A percentile compares a stretch with the other conserved stretches of the same genome.
phyloP scores from a whole-genome alignment of 2,888 invertebrate genomes.

The Rhagonycha lutea region DNA sequence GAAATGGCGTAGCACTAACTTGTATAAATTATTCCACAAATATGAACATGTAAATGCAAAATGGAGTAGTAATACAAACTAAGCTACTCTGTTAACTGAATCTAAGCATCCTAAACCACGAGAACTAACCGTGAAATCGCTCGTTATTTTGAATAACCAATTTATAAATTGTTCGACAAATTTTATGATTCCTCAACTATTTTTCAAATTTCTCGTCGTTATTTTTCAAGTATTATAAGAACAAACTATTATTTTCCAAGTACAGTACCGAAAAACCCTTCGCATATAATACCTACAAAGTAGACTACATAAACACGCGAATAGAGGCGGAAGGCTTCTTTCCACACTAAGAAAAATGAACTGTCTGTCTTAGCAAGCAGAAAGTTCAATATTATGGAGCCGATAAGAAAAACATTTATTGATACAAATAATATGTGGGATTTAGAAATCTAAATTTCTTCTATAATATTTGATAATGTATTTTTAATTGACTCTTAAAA shows the following conservation, averaged over 20 bases:
- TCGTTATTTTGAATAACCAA: conserved; percentile 10
- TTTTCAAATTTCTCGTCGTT: background rate
- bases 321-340: background rate
- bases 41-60: conserved; percentile 22
- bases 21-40: conserved; percentile 16
- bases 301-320: background rate
- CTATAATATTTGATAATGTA: too few relatives aligned
- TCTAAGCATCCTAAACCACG: conserved; percentile 7
- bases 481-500: too few relatives aligned
- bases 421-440: too few relatives aligned
- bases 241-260: background rate
- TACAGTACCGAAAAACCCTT: background rate
- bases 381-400: too few relatives aligned
- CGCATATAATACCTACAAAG: background rate
- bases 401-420: too few relatives aligned
- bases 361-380: too few relatives aligned
- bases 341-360: too few relatives aligned
- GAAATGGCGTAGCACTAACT: conserved; percentile 12
- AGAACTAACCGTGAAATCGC: conserved; percentile 15
- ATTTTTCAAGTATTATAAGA: background rate
- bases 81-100: conserved; percentile 17
- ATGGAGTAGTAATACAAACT: conserved; percentile 18
- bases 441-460: too few relatives aligned
- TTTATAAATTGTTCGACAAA: conserved; percentile 4
- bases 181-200: background rate